A percentile compares a stretch with the other conserved stretches of the same genome.
Evolutionary conservation across 1,140 invertebrate genomes (phyloP).

Genomic region (Drosophila lacteicornis): DNA sequence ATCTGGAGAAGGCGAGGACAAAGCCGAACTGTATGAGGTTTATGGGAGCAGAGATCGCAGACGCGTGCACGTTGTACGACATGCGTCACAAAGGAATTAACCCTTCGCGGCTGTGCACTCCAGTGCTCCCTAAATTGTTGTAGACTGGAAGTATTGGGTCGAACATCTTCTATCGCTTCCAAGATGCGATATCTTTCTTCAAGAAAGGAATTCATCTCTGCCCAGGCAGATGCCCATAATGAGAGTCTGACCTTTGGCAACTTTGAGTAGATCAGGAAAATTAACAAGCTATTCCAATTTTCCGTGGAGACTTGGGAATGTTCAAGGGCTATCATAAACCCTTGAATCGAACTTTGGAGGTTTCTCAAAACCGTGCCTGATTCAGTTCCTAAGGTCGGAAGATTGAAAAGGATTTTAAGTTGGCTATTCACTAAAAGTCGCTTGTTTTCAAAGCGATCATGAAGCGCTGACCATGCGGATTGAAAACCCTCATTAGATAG

Average conservation of each 20-base stretch:
- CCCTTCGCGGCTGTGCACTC: no score
- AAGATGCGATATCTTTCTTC: neutral
- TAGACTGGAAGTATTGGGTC: no score
- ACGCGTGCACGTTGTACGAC: no score
- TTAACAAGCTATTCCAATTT: neutral
- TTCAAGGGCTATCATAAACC: neutral
- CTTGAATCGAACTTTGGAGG: neutral
- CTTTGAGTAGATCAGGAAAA: no score
- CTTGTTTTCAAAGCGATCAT: neutral
- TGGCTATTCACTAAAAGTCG: constrained; percentile 6
- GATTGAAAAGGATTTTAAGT: neutral
- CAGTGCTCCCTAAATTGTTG: no score
- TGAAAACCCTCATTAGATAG: neutral
- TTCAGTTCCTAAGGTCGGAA: neutral
- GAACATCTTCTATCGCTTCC: no score
- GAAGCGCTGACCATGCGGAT: no score
- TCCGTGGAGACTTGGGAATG: neutral
- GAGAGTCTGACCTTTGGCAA: neutral
- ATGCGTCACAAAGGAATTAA: no score
- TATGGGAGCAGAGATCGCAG: no score
- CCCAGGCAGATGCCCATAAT: neutral
- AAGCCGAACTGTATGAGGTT: no score
- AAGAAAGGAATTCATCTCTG: neutral
- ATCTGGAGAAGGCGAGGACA: no score
- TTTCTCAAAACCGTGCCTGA: neutral